A percentile compares a stretch with the other conserved stretches of the same genome.
Evolutionary conservation across 2,888 invertebrate genomes (phyloP).

Genomic region (Drosophila mercatorum): DNA sequence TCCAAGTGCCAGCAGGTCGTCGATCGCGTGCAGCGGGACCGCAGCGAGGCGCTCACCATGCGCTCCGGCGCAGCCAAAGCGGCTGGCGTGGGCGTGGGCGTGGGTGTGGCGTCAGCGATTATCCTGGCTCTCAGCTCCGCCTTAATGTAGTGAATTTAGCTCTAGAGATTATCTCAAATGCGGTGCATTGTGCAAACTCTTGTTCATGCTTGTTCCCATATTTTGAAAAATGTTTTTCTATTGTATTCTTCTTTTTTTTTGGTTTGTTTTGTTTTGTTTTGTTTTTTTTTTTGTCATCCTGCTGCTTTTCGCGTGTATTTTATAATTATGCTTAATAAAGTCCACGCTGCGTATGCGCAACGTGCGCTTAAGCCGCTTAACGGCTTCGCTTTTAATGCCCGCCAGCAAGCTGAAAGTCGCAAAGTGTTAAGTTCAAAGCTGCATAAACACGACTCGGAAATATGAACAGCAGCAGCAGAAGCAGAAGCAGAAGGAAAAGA

Average conservation of each 20-base stretch:
- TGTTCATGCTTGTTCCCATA: slow-evolving; percentile 3
- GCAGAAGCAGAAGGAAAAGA: not conserved
- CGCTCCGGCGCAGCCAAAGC: not conserved
- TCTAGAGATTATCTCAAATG: slow-evolving; percentile 12
- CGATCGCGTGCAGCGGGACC: slow-evolving; percentile 45
- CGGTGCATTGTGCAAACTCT: slow-evolving; percentile 3
- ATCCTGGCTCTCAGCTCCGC: slow-evolving; percentile 2
- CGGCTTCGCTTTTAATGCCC: slow-evolving; percentile 55
- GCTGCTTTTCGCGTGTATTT: slow-evolving; percentile 16
- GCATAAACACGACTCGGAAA: slow-evolving; percentile 68
- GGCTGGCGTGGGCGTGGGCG: not conserved
- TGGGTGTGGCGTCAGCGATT: not conserved
- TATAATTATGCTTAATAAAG: slow-evolving; percentile 72
- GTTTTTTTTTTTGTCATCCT: not conserved
- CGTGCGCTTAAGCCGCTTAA: slow-evolving; percentile 66
- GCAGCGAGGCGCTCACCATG: not conserved
- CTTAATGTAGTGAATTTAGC: slow-evolving; percentile 2
- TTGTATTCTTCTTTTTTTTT: not conserved
- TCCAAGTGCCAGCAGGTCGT: slow-evolving; percentile 86
- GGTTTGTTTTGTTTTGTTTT: not conserved
- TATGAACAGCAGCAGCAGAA: slow-evolving; percentile 37
- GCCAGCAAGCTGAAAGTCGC: slow-evolving; percentile 30
- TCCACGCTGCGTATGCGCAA: slow-evolving; percentile 50
- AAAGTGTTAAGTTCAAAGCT: slow-evolving; percentile 71
- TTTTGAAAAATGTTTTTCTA: not conserved